Conservation (phyloP, 35 echinoderm and acorn worm genomes). For the Anneissia japonica region DNA sequence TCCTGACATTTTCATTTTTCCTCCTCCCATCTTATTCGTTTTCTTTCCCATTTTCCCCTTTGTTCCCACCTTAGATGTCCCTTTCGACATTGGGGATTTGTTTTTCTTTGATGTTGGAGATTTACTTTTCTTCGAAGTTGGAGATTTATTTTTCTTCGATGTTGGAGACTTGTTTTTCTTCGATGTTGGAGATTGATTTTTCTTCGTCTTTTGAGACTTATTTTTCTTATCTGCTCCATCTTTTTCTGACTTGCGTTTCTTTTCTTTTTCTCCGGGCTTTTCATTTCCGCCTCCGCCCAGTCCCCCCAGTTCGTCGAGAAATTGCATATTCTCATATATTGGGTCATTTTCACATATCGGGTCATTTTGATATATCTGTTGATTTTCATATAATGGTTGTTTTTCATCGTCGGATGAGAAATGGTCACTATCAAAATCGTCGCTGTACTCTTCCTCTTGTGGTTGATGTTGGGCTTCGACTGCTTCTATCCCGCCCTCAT, state of each 20-base stretch:
- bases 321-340: not conserved
- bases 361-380: too few relatives aligned
- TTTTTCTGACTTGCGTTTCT: not conserved
- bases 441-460: not conserved
- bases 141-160: not conserved
- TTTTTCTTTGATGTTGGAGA: not conserved
- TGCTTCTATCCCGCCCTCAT: not conserved
- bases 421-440: constrained; percentile 38
- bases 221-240: not conserved
- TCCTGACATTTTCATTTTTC: too few relatives aligned
- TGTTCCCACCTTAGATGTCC: not conserved
- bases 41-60: not conserved
- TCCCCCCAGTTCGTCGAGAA: not conserved
- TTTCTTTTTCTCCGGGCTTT: not conserved
- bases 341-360: not conserved
- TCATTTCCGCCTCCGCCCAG: too few relatives aligned
- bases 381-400: not conserved
- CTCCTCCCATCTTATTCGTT: not conserved
- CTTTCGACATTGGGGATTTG: not conserved
- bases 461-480: constrained; percentile 2
- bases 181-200: not conserved
- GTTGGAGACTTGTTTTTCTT: not conserved
- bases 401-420: constrained; percentile 18
- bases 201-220: not conserved
- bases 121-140: not conserved